Conservation (phyloP, 2,113 vertebrate species). For the Spea bombifrons region DNA sequence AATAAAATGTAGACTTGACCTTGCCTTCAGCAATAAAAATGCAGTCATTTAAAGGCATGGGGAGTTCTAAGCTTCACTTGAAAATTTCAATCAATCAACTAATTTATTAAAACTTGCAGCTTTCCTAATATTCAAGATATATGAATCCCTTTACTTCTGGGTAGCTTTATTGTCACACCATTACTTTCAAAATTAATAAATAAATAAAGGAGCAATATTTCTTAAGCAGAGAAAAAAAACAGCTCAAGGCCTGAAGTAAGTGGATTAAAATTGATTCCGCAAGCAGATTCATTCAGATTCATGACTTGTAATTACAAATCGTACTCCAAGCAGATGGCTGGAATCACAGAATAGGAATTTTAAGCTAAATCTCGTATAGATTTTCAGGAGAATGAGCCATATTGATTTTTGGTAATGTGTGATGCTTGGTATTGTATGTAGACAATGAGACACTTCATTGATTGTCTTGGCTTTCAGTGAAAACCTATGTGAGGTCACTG, state of each 20-base stretch:
- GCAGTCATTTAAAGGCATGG: conserved; percentile 26
- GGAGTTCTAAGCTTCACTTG: conserved; percentile 22
- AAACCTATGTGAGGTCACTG: no score
- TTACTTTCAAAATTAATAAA: conserved; percentile 38
- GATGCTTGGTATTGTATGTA: conserved; percentile 13
- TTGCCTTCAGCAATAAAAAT: conserved; percentile 27
- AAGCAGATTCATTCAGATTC: conserved; percentile 39
- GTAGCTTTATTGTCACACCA: conserved; percentile 28
- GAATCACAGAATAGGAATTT: conserved; percentile 17
- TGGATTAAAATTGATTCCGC: conserved; percentile 46
- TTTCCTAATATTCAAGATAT: conserved; percentile 30
- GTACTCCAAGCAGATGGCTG: conserved; percentile 18
- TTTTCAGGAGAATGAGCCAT: conserved; percentile 29
- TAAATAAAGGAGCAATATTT: conserved; percentile 33
- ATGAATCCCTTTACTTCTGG: conserved; percentile 7
- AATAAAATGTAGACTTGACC: background rate
- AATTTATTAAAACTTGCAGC: conserved; percentile 42
- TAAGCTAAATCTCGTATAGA: background rate
- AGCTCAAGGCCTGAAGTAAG: conserved; percentile 35
- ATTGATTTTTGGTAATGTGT: conserved; percentile 40
- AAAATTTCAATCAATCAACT: conserved; percentile 42
- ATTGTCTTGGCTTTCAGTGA: background rate
- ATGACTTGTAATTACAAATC: conserved; percentile 21
- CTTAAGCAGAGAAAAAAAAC: conserved; percentile 1
- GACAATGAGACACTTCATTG: conserved; percentile 5